These are phyloP conservation scores for Sinodicranocentrus sp. DNA, from an alignment of 2,888 invertebrate genomes.

Conservation along the genomic window DNA sequence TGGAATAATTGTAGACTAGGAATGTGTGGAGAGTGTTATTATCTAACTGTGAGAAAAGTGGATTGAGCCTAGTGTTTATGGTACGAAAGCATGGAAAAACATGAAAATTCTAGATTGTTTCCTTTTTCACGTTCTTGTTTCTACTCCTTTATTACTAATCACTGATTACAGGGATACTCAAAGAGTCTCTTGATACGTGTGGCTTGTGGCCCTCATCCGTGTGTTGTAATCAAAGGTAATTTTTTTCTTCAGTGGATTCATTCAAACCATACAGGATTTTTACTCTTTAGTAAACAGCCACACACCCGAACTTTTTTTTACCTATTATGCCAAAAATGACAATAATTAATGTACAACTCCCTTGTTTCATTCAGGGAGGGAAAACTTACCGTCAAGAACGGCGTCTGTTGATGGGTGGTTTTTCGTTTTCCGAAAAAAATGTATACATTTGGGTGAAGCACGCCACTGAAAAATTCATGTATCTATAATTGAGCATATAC, in stretches of 20 bases:
- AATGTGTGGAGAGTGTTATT: slow-evolving; percentile 23
- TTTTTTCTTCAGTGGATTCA: slow-evolving; percentile 28
- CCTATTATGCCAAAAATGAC: slow-evolving; percentile 47
- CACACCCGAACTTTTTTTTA: slow-evolving; percentile 15
- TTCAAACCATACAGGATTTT: slow-evolving; percentile 7
- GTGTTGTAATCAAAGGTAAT: slow-evolving; percentile 18
- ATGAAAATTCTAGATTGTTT: slow-evolving; percentile 41
- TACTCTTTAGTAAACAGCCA: background rate
- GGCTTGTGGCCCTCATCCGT: slow-evolving; percentile 8
- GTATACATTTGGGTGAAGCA: slow-evolving; percentile 40
- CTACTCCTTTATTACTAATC: slow-evolving; percentile 67
- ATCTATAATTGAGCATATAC: slow-evolving; percentile 26
- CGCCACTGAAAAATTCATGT: slow-evolving; percentile 64
- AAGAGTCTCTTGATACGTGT: too few relatives aligned
- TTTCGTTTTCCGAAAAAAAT: background rate
- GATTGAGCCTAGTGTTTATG: slow-evolving; percentile 1
- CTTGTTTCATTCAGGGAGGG: slow-evolving; percentile 11
- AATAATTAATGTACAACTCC: slow-evolving; percentile 52
- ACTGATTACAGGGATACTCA: slow-evolving; percentile 64
- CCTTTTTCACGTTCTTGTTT: slow-evolving; percentile 52
- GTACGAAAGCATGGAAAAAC: slow-evolving; percentile 25
- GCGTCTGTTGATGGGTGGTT: slow-evolving; percentile 37
- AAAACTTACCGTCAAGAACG: slow-evolving; percentile 5
- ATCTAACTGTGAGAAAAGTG: slow-evolving; percentile 2
- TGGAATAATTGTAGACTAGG: slow-evolving; percentile 45